These are phyloP conservation scores for Xenopus petersii DNA, from an alignment of 2,797 vertebrate genomes.

Conservation along the genomic window DNA sequence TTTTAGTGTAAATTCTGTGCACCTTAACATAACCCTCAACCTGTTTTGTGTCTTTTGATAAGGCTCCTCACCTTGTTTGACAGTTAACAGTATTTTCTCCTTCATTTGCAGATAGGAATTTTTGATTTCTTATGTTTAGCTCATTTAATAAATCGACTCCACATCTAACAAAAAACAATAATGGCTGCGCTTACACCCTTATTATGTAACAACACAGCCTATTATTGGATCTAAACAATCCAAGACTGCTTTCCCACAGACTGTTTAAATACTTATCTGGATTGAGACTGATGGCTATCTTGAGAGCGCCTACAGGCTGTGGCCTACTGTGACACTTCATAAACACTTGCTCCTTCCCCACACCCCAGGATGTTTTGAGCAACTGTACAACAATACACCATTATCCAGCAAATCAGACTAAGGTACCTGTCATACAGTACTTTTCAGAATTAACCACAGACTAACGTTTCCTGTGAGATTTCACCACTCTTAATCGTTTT, in stretches of 20 bases:
- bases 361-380: slow-evolving; percentile 67
- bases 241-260: slow-evolving; percentile 56
- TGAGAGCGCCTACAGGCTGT: slow-evolving; percentile 60
- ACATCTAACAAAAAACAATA: too few relatives aligned
- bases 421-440: slow-evolving; percentile 56
- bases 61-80: too few relatives aligned
- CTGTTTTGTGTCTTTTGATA: too few relatives aligned
- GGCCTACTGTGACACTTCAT: slow-evolving; percentile 48
- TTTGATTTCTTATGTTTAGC: too few relatives aligned
- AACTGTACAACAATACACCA: slow-evolving; percentile 63
- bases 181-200: too few relatives aligned
- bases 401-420: slow-evolving; percentile 57
- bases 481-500: slow-evolving; percentile 57
- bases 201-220: slow-evolving; percentile 23
- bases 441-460: slow-evolving; percentile 60
- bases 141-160: too few relatives aligned
- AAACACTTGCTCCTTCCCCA: slow-evolving; percentile 32
- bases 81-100: too few relatives aligned
- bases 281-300: slow-evolving; percentile 55
- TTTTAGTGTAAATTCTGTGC: too few relatives aligned
- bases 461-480: slow-evolving; percentile 78
- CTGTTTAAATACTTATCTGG: slow-evolving; percentile 51
- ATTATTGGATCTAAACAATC: slow-evolving; percentile 57
- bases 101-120: too few relatives aligned
- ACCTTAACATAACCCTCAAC: too few relatives aligned